Percentiles rank a stretch among this genome's conserved stretches.
Conservation (phyloP, 2,888 invertebrate genomes). For the Folsomia manolachei region DNA sequence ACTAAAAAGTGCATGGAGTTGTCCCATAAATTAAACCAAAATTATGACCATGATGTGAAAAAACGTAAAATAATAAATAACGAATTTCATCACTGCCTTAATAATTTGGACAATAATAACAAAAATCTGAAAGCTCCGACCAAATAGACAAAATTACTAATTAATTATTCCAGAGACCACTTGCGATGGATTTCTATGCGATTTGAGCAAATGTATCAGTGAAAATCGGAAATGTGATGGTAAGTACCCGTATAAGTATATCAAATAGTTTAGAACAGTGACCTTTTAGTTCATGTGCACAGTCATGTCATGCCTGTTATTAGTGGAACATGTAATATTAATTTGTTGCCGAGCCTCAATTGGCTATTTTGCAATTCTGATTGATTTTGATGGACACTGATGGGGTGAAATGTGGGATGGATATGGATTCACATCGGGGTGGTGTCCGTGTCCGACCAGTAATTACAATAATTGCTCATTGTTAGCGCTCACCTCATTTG, state of each 20-base stretch:
- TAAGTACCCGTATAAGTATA: not conserved
- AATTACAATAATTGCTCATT: not conserved
- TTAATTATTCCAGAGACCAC: slow-evolving; percentile 29
- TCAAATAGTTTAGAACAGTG: not conserved
- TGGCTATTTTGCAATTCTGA: too few species aligned
- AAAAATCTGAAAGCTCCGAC: not conserved
- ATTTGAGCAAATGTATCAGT: slow-evolving; percentile 43
- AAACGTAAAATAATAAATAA: not conserved
- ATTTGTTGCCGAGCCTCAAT: too few species aligned
- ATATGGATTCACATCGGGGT: too few species aligned
- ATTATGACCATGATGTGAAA: not conserved
- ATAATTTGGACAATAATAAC: not conserved
- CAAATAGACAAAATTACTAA: too few species aligned
- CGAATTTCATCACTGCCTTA: not conserved
- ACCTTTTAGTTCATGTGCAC: too few species aligned
- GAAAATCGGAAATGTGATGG: slow-evolving; percentile 41
- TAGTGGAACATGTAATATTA: too few species aligned
- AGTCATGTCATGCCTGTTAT: not conserved
- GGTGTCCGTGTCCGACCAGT: too few species aligned
- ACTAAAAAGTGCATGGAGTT: too few species aligned
- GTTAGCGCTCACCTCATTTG: too few species aligned
- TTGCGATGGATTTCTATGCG: slow-evolving; percentile 42
- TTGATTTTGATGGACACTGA: not conserved
- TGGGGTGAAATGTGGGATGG: not conserved
- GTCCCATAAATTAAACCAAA: not conserved